Evolutionary conservation across 1,140 invertebrate genomes (phyloP).

Genomic region (Danaus plexippus): DNA sequence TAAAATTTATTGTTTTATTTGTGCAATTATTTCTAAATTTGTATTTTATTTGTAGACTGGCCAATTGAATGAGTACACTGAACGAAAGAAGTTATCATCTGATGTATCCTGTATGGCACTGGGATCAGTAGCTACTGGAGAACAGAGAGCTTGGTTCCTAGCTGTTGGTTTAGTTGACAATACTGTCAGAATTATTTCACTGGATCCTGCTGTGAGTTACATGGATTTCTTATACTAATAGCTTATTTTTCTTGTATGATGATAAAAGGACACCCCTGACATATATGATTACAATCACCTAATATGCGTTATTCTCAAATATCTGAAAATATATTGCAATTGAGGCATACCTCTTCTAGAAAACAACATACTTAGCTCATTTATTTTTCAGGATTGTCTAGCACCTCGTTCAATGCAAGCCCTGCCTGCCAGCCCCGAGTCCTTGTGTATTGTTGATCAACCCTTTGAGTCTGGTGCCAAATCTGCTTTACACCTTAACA

Average conservation of each 20-base stretch:
- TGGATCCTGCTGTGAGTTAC: constrained; percentile 89
- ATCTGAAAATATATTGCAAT: constrained; percentile 28
- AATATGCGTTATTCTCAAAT: constrained; percentile 69
- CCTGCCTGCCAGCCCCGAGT: constrained; percentile 96
- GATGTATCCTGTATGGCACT: constrained; percentile 99
- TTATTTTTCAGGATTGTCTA: constrained; percentile 81
- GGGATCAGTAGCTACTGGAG: constrained; percentile 94
- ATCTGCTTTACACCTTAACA: constrained; percentile 92
- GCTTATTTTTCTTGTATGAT: constrained; percentile 41
- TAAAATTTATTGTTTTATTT: constrained; percentile 7
- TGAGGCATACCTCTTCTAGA: no score
- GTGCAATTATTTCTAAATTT: constrained; percentile 8
- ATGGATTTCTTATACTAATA: no score
- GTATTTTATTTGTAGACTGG: constrained; percentile 81
- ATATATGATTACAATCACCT: constrained; percentile 64
- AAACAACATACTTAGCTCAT: no score
- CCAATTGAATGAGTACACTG: constrained; percentile 98
- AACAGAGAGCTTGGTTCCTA: constrained; percentile 96
- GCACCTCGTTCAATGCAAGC: constrained; percentile 96
- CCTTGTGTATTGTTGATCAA: constrained; percentile 94
- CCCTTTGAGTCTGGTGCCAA: constrained; percentile 79
- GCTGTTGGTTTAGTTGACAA: constrained; percentile 97
- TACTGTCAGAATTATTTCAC: constrained; percentile 97
- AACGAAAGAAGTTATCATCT: constrained; percentile 95
- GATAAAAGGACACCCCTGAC: constrained; percentile 71